Conservation (phyloP, 2,797 vertebrate genomes). For the Morus bassanus region DNA sequence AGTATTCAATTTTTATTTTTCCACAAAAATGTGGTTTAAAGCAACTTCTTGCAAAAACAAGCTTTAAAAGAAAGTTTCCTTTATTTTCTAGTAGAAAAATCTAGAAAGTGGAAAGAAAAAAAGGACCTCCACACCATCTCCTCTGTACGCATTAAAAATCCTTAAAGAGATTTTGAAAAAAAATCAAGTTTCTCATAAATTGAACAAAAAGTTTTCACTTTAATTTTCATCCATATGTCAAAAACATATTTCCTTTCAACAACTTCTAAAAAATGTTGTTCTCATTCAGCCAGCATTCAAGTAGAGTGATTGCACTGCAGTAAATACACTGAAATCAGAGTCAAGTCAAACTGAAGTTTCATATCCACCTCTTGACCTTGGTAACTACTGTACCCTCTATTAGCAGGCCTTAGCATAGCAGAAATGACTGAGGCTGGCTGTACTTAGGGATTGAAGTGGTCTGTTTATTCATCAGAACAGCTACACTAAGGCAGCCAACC, state of each 20-base stretch:
- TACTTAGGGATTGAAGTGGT: neutral
- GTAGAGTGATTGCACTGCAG: neutral
- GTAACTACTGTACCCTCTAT: neutral
- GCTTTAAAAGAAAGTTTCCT: neutral
- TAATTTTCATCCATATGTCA: neutral
- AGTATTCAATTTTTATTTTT: neutral
- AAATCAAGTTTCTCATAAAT: neutral
- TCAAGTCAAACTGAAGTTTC: neutral
- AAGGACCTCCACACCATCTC: neutral
- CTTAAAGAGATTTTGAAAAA: neutral
- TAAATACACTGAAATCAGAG: neutral
- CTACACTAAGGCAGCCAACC: neutral
- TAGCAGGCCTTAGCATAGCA: neutral
- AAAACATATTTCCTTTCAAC: neutral
- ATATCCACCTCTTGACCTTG: neutral
- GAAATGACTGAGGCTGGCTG: neutral
- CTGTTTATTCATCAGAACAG: neutral
- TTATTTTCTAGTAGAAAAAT: neutral
- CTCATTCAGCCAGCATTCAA: neutral
- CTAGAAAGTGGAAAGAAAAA: neutral
- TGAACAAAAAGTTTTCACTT: neutral
- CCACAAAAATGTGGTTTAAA: neutral
- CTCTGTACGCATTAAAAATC: neutral
- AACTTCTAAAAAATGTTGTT: neutral
- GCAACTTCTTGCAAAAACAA: neutral